Conservation (phyloP, 2,888 invertebrate species). For the Catonia carolina region DNA sequence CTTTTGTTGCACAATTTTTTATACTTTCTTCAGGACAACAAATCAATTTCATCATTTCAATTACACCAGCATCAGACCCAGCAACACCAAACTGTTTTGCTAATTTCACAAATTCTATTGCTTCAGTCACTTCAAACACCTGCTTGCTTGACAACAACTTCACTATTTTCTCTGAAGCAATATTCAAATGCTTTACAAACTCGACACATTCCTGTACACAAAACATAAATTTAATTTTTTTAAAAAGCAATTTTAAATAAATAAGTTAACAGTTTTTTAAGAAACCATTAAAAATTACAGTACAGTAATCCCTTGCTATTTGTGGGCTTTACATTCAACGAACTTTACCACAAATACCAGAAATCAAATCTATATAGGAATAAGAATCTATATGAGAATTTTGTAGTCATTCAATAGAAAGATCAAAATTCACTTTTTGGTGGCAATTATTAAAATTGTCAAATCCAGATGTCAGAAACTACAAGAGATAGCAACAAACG, state of each 20-base stretch:
- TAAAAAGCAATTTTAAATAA: background rate
- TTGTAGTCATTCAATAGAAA: too few relatives aligned
- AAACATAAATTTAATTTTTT: conserved; percentile 17
- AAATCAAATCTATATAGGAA: too few relatives aligned
- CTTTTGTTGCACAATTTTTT: conserved; percentile 63
- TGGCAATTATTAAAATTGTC: too few relatives aligned
- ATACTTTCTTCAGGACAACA: conserved; percentile 70
- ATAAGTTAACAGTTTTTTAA: background rate
- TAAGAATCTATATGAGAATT: too few relatives aligned
- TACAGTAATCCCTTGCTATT: too few relatives aligned
- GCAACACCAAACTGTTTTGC: conserved; percentile 73
- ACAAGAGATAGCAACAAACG: too few relatives aligned
- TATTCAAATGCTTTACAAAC: conserved; percentile 48
- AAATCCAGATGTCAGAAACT: too few relatives aligned
- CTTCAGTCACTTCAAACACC: conserved; percentile 76
- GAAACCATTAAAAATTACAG: background rate
- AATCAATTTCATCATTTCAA: conserved; percentile 69
- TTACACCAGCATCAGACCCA: conserved; percentile 62
- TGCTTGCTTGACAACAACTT: conserved; percentile 65
- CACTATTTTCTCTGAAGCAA: conserved; percentile 58
- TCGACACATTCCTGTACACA: conserved; percentile 45
- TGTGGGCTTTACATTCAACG: too few relatives aligned
- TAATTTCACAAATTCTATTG: conserved; percentile 80
- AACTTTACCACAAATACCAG: too few relatives aligned
- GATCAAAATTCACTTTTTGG: too few relatives aligned